Percentiles rank a stretch among this genome's conserved stretches.
These are phyloP conservation scores for Phylloscopus trochilus DNA, from an alignment of 2,113 vertebrate genomes.

Conservation along the genomic window DNA sequence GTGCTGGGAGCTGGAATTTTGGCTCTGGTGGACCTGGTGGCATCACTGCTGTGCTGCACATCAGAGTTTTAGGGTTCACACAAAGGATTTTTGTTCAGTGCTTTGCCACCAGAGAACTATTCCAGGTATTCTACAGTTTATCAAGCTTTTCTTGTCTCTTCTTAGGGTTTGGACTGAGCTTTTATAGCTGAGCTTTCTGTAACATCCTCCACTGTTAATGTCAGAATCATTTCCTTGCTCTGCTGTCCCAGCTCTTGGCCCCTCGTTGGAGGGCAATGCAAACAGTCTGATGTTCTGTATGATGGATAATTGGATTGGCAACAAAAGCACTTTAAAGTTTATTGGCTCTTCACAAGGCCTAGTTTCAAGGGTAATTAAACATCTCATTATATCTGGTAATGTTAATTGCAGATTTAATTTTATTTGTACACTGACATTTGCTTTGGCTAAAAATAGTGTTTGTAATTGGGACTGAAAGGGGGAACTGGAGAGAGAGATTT, in stretches of 20 bases:
- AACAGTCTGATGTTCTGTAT: neutral
- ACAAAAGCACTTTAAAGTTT: constrained; percentile 26
- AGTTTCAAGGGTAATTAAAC: constrained; percentile 66
- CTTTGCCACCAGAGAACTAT: neutral
- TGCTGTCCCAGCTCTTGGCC: neutral
- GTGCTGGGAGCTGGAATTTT: neutral
- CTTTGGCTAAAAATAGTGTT: constrained; percentile 48
- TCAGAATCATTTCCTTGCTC: neutral
- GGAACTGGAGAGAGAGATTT: neutral
- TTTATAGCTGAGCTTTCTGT: neutral
- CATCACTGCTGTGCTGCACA: neutral
- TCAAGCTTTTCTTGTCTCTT: neutral
- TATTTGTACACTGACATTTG: constrained; percentile 60
- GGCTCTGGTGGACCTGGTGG: neutral
- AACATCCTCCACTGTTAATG: rapidly evolving
- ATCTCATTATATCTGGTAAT: constrained; percentile 62
- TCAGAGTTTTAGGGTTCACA: rapidly evolving
- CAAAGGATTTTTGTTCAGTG: rapidly evolving
- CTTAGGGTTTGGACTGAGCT: neutral
- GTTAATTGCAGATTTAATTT: constrained; percentile 65
- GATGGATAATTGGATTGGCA: neutral
- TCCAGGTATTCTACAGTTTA: neutral
- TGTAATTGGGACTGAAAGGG: neutral
- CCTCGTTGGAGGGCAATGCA: rapidly evolving
- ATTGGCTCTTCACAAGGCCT: constrained; percentile 16